Evolutionary conservation across 2,113 vertebrate species (phyloP).

Genomic region (Rhinolophus sinicus): DNA sequence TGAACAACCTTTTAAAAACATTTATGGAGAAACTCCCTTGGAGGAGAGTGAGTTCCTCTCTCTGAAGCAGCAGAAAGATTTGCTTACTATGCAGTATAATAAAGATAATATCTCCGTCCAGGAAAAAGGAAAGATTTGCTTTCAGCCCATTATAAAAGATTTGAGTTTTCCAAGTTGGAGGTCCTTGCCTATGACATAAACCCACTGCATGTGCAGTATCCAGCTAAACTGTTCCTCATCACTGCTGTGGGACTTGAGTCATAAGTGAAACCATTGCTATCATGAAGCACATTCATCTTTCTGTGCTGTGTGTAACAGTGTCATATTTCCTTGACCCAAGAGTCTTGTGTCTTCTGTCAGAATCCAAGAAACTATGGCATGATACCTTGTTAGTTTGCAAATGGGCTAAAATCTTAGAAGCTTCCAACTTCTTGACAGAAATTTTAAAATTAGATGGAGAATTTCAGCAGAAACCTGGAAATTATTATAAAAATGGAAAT

Average conservation of each 20-base stretch:
- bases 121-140: not conserved
- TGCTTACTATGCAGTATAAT: not conserved
- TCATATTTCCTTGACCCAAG: not conserved
- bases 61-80: not conserved
- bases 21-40: not conserved
- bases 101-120: not conserved
- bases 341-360: not conserved
- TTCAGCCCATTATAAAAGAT: not conserved
- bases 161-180: not conserved
- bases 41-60: not conserved
- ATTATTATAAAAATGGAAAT: not conserved
- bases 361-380: not conserved
- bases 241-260: not conserved
- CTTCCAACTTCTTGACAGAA: constrained; percentile 3
- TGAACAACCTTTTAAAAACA: not conserved
- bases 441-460: not conserved
- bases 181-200: not conserved
- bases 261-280: not conserved
- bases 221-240: not conserved
- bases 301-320: not conserved
- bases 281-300: not conserved
- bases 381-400: not conserved
- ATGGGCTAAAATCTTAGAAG: not conserved
- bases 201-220: not conserved
- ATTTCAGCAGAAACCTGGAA: constrained; percentile 38